Evolutionary conservation across 2,113 vertebrate genomes (phyloP).

Genomic region (Tretioscincus oriximinensis): DNA sequence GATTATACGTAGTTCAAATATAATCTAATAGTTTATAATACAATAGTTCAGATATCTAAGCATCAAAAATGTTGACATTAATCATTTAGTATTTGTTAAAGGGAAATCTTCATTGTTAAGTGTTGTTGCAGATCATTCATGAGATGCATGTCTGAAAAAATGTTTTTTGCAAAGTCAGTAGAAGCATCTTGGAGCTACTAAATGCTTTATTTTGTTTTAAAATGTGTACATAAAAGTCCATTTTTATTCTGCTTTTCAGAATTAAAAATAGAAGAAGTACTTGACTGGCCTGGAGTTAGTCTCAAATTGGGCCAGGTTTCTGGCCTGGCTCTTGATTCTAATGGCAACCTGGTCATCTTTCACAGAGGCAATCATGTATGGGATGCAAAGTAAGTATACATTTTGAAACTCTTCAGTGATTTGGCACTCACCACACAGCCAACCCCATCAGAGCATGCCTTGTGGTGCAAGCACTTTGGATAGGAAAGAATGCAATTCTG

Average conservation of each 20-base stretch:
- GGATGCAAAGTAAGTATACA: slow-evolving; percentile 85
- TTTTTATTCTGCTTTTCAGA: slow-evolving; percentile 68
- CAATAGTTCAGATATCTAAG: not conserved
- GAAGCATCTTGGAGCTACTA: not conserved
- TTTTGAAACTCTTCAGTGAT: not conserved
- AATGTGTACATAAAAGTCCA: slow-evolving; percentile 22
- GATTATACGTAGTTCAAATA: not conserved
- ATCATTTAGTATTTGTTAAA: not conserved
- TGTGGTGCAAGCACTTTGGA: not conserved
- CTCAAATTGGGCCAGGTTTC: slow-evolving; percentile 91
- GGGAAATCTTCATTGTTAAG: not conserved
- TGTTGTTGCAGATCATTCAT: slow-evolving; percentile 52
- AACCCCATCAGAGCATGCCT: too few species aligned
- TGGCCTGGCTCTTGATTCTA: slow-evolving; percentile 85
- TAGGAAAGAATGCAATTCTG: not conserved
- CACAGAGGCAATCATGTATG: slow-evolving; percentile 92
- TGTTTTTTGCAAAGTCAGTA: not conserved
- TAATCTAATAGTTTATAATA: too few species aligned
- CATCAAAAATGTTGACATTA: not conserved
- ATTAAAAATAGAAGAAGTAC: slow-evolving; percentile 82
- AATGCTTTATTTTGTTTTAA: not conserved
- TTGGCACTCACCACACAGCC: not conserved
- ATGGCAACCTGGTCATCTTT: slow-evolving; percentile 90
- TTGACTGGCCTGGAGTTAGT: slow-evolving; percentile 82
- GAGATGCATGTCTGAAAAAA: not conserved